Percentiles rank a stretch among this genome's conserved stretches.
These are phyloP conservation scores for Itoplectis maculator DNA, from an alignment of 2,888 invertebrate species.

Conservation along the genomic window DNA sequence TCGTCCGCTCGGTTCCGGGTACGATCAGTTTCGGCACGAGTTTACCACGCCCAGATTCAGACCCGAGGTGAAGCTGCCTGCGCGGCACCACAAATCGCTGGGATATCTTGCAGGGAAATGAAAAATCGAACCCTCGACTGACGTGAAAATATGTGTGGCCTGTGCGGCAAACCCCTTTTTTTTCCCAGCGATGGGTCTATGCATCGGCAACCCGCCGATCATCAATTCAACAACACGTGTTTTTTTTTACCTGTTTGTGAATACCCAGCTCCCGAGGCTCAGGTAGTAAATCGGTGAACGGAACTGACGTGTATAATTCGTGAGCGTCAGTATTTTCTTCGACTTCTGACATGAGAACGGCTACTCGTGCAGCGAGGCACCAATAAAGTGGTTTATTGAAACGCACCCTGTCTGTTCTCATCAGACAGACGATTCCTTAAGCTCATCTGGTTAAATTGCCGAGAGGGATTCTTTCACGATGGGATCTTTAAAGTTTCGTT, in stretches of 20 bases:
- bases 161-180: constrained; percentile 25
- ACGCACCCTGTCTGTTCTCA: constrained; percentile 27
- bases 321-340: constrained; percentile 47
- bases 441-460: neutral
- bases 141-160: constrained; percentile 64
- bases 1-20: neutral
- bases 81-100: constrained; percentile 25
- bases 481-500: constrained; percentile 42
- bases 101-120: constrained; percentile 67
- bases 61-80: neutral
- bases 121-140: constrained; percentile 55
- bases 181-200: neutral
- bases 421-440: constrained; percentile 42
- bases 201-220: constrained; percentile 34
- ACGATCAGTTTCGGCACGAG: constrained; percentile 34
- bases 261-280: constrained; percentile 10
- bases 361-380: constrained; percentile 39
- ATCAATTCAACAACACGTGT: constrained; percentile 36
- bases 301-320: constrained; percentile 44
- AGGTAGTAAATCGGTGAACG: constrained; percentile 53
- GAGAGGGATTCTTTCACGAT: neutral
- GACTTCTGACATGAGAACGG: constrained; percentile 48
- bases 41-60: constrained; percentile 40
- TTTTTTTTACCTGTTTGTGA: constrained; percentile 6
- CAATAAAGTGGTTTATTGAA: constrained; percentile 44